Conservation (phyloP, 2,797 vertebrate genomes). For the Hapalemur alaotrensis region DNA sequence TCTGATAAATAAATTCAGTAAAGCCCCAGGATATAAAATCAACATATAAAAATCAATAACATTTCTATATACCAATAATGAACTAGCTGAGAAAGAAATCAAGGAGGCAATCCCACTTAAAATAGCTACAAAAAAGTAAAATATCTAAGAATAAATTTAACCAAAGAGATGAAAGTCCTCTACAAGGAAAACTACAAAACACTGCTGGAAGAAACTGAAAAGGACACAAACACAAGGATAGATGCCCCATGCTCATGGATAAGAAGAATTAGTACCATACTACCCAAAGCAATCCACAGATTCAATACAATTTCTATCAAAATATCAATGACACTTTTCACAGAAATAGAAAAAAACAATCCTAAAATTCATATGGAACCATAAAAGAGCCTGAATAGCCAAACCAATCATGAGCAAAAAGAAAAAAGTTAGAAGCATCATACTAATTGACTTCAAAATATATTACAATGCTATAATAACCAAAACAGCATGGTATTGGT, state of each 20-base stretch:
- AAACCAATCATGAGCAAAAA: neutral
- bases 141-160: neutral
- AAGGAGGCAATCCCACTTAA: neutral
- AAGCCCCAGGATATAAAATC: neutral
- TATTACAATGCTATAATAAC: neutral
- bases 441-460: neutral
- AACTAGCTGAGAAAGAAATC: neutral
- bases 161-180: neutral
- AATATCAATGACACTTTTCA: neutral
- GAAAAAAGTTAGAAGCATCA: neutral
- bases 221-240: neutral
- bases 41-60: neutral
- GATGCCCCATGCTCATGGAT: neutral
- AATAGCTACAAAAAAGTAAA: neutral
- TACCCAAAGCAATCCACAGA: neutral
- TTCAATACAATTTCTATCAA: neutral
- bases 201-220: neutral
- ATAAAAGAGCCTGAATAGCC: neutral
- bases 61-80: neutral
- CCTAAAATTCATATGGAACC: neutral
- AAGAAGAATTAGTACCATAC: neutral
- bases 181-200: neutral
- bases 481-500: neutral
- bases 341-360: neutral
- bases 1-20: neutral